A percentile compares a stretch with the other conserved stretches of the same genome.
phyloP scores from a whole-genome alignment of 2,113 vertebrate genomes.

The Corydoras maculifer region DNA sequence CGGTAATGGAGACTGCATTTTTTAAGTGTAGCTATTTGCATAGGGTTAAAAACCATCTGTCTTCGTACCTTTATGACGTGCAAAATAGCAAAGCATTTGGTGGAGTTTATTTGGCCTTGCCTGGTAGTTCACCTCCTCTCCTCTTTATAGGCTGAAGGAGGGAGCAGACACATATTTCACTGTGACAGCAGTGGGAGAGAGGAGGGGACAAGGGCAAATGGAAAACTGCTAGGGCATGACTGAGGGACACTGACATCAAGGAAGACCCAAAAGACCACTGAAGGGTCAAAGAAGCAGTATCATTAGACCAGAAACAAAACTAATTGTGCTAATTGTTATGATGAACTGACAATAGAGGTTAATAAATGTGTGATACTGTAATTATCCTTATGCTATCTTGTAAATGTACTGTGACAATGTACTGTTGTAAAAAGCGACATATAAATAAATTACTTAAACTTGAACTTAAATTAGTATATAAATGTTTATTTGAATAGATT shows the following conservation, averaged over 20 bases:
- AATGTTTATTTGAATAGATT: no score
- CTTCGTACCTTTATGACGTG: neutral
- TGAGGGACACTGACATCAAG: slow-evolving; percentile 24
- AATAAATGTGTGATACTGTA: no score
- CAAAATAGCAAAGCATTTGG: slow-evolving; percentile 22
- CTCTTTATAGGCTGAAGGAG: slow-evolving; percentile 5
- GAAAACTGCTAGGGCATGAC: slow-evolving; percentile 33
- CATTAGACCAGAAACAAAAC: neutral
- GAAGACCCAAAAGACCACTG: neutral
- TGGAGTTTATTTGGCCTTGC: slow-evolving; percentile 29
- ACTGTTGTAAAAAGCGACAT: no score
- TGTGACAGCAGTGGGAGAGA: slow-evolving; percentile 27
- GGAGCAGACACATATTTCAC: slow-evolving; percentile 31
- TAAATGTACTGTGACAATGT: no score
- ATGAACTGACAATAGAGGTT: neutral
- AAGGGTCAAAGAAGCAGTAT: slow-evolving; percentile 1
- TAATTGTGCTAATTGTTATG: neutral
- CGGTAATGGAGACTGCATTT: neutral
- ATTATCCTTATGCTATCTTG: no score
- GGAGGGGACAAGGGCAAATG: slow-evolving; percentile 14
- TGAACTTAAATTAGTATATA: no score
- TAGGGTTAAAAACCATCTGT: neutral
- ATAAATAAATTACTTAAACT: no score
- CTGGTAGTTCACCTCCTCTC: slow-evolving; percentile 17
- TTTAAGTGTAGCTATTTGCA: neutral